These are phyloP conservation scores for Drosophila pectinifera DNA, from an alignment of 1,140 invertebrate genomes.

Conservation along the genomic window DNA sequence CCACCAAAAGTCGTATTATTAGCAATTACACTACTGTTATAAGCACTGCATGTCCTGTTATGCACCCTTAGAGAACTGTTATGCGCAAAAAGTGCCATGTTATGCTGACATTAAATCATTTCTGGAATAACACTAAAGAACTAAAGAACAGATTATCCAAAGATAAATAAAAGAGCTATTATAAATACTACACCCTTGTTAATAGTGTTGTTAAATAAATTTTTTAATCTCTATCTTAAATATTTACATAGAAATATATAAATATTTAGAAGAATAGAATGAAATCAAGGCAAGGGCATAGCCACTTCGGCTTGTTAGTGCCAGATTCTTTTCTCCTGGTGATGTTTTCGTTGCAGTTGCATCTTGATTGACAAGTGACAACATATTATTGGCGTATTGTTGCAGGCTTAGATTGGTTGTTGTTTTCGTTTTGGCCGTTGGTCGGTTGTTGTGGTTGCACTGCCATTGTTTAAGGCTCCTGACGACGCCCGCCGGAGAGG, in stretches of 20 bases:
- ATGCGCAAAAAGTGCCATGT: neutral
- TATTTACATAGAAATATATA: too few relatives aligned
- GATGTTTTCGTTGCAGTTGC: slow-evolving; percentile 59
- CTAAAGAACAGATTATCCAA: too few relatives aligned
- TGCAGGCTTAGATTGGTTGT: slow-evolving; percentile 65
- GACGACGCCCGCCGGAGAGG: neutral
- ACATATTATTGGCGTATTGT: slow-evolving; percentile 82
- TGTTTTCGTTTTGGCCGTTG: slow-evolving; percentile 34
- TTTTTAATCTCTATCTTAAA: too few relatives aligned
- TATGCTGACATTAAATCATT: neutral
- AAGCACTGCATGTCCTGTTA: too few relatives aligned
- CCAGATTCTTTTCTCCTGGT: slow-evolving; percentile 2
- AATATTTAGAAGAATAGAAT: too few relatives aligned
- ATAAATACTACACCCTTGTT: too few relatives aligned
- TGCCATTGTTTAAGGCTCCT: slow-evolving; percentile 39
- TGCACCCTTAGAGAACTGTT: neutral
- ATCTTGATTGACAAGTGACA: slow-evolving; percentile 81
- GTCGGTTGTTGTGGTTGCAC: slow-evolving; percentile 34
- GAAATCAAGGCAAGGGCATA: neutral
- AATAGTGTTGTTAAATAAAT: too few relatives aligned
- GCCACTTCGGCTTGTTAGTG: neutral
- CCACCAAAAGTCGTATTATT: too few relatives aligned
- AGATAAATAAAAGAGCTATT: too few relatives aligned
- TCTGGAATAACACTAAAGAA: too few relatives aligned
- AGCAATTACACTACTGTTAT: neutral